These are phyloP conservation scores for Halesus radiatus DNA, from an alignment of 1,140 invertebrate genomes.

Conservation along the genomic window DNA sequence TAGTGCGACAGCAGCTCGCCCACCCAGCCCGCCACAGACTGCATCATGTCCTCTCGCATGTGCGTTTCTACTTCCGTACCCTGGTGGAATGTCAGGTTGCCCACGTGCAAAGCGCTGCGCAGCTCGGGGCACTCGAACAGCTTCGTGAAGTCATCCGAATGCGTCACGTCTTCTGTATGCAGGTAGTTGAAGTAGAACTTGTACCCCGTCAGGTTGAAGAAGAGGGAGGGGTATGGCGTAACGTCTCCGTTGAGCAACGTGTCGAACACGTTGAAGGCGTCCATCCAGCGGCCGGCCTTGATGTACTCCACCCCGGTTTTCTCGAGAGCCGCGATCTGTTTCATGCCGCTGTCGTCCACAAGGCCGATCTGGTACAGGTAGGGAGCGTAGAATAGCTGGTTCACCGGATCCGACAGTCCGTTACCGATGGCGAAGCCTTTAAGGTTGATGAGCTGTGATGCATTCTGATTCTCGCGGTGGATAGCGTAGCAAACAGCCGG, in stretches of 20 bases:
- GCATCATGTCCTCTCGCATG: conserved; percentile 85
- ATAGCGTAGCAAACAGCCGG: conserved; percentile 85
- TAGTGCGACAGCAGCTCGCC: conserved; percentile 78
- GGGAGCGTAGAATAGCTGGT: conserved; percentile 84
- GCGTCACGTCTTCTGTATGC: conserved; percentile 67
- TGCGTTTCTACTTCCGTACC: conserved; percentile 75
- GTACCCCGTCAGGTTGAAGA: conserved; percentile 85
- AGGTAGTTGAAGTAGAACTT: conserved; percentile 87
- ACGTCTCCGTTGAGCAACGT: conserved; percentile 80
- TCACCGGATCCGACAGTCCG: conserved; percentile 85
- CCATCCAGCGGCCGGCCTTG: conserved; percentile 72
- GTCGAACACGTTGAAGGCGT: conserved; percentile 81
- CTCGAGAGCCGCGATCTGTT: conserved; percentile 75
- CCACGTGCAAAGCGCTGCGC: conserved; percentile 85
- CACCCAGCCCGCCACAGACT: conserved; percentile 84
- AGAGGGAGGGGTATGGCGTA: conserved; percentile 74
- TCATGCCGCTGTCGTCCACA: conserved; percentile 77
- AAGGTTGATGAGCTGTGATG: conserved; percentile 75
- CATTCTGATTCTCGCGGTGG: conserved; percentile 72
- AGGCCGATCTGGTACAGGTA: conserved; percentile 88
- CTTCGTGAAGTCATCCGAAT: conserved; percentile 65
- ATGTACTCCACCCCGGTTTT: conserved; percentile 73
- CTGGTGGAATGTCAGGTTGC: conserved; percentile 79
- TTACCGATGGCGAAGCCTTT: conserved; percentile 88
- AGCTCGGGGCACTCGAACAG: conserved; percentile 75